phyloP scores from a whole-genome alignment of 2,888 invertebrate species.

The Petrolisthes manimaculis region DNA sequence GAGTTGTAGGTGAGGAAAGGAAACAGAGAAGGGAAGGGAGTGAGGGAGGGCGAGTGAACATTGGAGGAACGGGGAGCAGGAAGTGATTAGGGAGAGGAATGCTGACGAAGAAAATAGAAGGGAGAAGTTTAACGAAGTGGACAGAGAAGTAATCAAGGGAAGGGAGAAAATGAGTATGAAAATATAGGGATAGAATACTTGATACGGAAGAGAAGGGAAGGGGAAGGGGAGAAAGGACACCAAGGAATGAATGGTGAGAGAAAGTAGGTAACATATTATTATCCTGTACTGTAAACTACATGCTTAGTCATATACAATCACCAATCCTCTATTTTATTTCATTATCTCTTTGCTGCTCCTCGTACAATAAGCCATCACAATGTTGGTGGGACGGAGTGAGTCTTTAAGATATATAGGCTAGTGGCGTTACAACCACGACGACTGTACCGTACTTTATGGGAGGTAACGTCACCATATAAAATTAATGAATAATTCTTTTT shows the following conservation, averaged over 20 bases:
- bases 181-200: neutral
- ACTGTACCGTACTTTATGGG: no score
- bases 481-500: no score
- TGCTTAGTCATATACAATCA: no score
- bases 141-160: neutral
- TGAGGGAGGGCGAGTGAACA: no score
- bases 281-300: no score
- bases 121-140: neutral
- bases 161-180: neutral
- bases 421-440: no score
- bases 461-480: no score
- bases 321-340: no score
- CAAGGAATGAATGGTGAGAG: neutral
- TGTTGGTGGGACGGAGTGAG: no score
- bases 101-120: neutral
- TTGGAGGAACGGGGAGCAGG: neutral
- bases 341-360: no score
- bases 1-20: neutral
- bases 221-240: neutral
- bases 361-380: no score
- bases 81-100: neutral
- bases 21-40: neutral
- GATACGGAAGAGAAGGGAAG: neutral
- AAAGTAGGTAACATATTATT: neutral
- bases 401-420: no score